phyloP scores from a whole-genome alignment of 2,113 vertebrate genomes.

The Zosterops pallidus region DNA sequence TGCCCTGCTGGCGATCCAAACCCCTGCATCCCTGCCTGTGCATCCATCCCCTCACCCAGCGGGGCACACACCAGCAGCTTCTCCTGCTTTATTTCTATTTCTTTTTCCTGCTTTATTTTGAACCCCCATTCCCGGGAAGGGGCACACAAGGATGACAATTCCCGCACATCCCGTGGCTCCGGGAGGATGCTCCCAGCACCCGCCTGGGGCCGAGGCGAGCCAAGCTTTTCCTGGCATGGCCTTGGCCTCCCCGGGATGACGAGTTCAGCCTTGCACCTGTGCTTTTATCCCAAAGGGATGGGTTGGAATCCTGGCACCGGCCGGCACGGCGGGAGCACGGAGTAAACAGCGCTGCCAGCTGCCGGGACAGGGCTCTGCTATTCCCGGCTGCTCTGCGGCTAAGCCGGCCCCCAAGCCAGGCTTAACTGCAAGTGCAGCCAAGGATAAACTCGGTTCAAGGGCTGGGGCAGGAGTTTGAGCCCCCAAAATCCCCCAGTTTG shows the following conservation, averaged over 20 bases:
- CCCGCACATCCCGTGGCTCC: rapidly evolving
- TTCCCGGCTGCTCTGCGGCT: not conserved
- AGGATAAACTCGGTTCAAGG: not conserved
- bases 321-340: not conserved
- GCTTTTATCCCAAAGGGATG: not conserved
- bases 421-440: not conserved
- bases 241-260: rapidly evolving
- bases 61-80: rapidly evolving
- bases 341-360: constrained; percentile 10
- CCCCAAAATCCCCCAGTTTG: not conserved
- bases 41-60: rapidly evolving
- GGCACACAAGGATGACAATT: not conserved
- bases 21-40: not conserved
- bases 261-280: constrained; percentile 14
- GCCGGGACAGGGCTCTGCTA: not conserved
- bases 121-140: rapidly evolving
- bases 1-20: not conserved
- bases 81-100: not conserved
- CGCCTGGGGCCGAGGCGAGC: rapidly evolving
- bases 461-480: rapidly evolving
- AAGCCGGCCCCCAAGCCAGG: not conserved
- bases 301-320: not conserved
- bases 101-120: not conserved
- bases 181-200: rapidly evolving
- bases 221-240: not conserved